Conservation (phyloP, 2,797 vertebrate species). For the Phylloscopus collybita region DNA sequence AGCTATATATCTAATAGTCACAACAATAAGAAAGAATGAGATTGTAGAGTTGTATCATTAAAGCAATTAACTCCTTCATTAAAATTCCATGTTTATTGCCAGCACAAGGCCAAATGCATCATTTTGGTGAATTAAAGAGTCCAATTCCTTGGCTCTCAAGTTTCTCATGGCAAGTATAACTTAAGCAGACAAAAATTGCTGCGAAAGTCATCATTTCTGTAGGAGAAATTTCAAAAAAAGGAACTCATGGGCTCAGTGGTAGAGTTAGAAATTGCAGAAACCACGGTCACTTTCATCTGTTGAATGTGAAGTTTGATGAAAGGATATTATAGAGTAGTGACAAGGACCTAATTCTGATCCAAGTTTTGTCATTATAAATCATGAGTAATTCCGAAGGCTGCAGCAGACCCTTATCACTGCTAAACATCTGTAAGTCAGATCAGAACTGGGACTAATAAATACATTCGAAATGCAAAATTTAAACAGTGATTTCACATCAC, state of each 20-base stretch:
- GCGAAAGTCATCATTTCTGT: not conserved
- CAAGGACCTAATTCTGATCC: slow-evolving; percentile 57
- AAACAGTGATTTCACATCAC: slow-evolving; percentile 69
- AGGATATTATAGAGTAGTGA: slow-evolving; percentile 21
- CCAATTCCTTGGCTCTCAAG: not conserved
- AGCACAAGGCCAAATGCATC: not conserved
- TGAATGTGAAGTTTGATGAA: slow-evolving; percentile 53
- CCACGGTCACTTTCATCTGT: slow-evolving; percentile 7
- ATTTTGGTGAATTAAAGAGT: not conserved
- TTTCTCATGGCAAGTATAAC: not conserved
- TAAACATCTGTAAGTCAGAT: slow-evolving; percentile 66
- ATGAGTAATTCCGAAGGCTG: slow-evolving; percentile 46
- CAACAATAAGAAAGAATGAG: not conserved
- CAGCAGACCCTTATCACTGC: slow-evolving; percentile 45
- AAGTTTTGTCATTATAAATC: slow-evolving; percentile 54
- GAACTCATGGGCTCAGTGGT: not conserved
- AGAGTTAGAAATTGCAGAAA: not conserved
- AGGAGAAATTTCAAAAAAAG: not conserved
- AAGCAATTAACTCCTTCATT: not conserved
- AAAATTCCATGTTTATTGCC: not conserved
- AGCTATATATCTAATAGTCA: not conserved
- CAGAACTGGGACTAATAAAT: slow-evolving; percentile 67
- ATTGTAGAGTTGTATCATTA: not conserved
- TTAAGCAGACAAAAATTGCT: not conserved
- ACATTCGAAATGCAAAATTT: slow-evolving; percentile 71